These are phyloP conservation scores for Cyanoderma ruficeps DNA, from an alignment of 2,113 vertebrate species.

Conservation along the genomic window DNA sequence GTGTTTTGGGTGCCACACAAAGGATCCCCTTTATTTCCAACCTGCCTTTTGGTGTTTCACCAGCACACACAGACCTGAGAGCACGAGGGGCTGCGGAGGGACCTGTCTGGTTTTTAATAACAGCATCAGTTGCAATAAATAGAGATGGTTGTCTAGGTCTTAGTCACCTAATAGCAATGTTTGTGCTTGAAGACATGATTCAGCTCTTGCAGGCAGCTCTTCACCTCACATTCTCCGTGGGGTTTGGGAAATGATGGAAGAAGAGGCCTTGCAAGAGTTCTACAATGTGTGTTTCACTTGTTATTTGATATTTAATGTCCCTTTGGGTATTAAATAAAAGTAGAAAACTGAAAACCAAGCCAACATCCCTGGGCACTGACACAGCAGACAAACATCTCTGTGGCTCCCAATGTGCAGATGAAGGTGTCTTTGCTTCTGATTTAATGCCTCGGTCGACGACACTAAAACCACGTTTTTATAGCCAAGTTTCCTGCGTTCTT, in stretches of 20 bases:
- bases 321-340: background rate
- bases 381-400: background rate
- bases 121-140: background rate
- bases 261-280: background rate
- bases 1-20: background rate
- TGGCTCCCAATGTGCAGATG: background rate
- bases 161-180: conserved; percentile 32
- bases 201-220: background rate
- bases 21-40: background rate
- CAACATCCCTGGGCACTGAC: background rate
- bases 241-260: background rate
- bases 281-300: background rate
- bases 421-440: background rate
- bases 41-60: background rate
- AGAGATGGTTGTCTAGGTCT: background rate
- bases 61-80: rapidly evolving
- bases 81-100: background rate
- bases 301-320: background rate
- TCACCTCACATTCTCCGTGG: background rate
- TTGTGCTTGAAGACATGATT: conserved; percentile 1
- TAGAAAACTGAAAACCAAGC: background rate
- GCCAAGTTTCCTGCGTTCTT: background rate
- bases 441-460: background rate
- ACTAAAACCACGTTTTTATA: background rate
- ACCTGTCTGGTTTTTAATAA: conserved; percentile 2